Evolutionary conservation across 2,888 invertebrate species (phyloP).

Genomic region (Odontothrips loti): DNA sequence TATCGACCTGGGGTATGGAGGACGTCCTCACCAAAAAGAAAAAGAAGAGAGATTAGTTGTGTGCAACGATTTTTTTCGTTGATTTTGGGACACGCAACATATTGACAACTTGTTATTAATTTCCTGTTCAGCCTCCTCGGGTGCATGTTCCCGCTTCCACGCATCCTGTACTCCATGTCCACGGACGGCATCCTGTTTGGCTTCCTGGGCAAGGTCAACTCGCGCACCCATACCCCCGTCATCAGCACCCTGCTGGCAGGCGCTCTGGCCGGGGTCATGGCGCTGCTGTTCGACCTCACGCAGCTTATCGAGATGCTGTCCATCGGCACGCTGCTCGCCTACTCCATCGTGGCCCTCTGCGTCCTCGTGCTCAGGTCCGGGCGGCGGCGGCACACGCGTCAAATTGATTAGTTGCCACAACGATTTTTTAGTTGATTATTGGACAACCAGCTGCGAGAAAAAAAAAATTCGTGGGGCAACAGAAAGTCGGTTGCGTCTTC

Average conservation of each 20-base stretch:
- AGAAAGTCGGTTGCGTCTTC: no score
- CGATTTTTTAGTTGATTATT: no score
- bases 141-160: constrained; percentile 80
- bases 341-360: constrained; percentile 87
- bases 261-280: constrained; percentile 65
- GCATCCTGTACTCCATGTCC: constrained; percentile 86
- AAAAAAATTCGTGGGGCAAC: no score
- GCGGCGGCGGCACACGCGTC: no score
- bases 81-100: no score
- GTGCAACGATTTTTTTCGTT: no score
- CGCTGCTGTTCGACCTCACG: constrained; percentile 80
- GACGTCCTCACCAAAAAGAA: no score
- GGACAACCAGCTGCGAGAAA: no score
- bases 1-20: no score
- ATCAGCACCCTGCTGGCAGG: constrained; percentile 71
- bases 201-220: constrained; percentile 61
- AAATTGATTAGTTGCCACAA: no score
- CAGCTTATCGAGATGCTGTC: constrained; percentile 97
- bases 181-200: constrained; percentile 82
- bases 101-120: no score
- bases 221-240: constrained; percentile 71
- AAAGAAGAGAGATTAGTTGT: no score
- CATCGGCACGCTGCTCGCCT: constrained; percentile 83
- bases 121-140: constrained; percentile 66
- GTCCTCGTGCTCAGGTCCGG: constrained; percentile 85